phyloP scores from a whole-genome alignment of 2,888 invertebrate species.

The Scotopteryx bipunctaria region DNA sequence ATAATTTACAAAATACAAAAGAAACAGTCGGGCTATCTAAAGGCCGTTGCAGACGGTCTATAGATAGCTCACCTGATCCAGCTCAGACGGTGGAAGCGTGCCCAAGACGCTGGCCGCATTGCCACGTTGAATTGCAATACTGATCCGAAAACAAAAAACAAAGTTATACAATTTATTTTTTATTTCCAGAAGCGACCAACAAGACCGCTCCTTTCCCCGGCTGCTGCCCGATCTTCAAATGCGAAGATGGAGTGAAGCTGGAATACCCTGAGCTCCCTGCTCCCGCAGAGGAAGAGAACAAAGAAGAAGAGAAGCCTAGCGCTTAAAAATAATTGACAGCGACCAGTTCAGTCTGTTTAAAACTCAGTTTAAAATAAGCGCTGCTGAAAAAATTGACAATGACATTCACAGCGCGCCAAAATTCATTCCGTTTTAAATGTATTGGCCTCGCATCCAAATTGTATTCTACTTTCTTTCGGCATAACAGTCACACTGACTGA shows the following conservation, averaged over 20 bases:
- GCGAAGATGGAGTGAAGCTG: slow-evolving; percentile 92
- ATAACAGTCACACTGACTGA: slow-evolving; percentile 30
- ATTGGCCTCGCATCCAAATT: slow-evolving; percentile 57
- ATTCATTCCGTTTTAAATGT: too few relatives aligned
- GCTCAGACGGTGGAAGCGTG: too few relatives aligned
- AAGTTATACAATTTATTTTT: not conserved
- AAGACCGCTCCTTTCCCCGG: slow-evolving; percentile 94
- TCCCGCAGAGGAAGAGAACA: slow-evolving; percentile 67
- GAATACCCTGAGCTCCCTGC: slow-evolving; percentile 92
- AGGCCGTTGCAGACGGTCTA: too few relatives aligned
- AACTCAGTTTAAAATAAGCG: too few relatives aligned
- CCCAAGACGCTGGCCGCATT: too few relatives aligned
- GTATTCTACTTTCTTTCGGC: slow-evolving; percentile 29
- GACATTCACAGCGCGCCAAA: not conserved
- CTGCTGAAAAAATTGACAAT: slow-evolving; percentile 5
- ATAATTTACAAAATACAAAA: too few relatives aligned
- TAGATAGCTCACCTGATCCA: too few relatives aligned
- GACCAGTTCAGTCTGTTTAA: too few relatives aligned
- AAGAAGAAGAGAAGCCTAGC: slow-evolving; percentile 63
- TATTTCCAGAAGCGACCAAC: slow-evolving; percentile 90
- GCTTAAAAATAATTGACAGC: slow-evolving; percentile 52
- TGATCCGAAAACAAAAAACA: too few relatives aligned
- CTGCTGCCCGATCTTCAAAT: slow-evolving; percentile 93
- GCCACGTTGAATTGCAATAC: too few relatives aligned
- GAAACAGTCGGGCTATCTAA: too few relatives aligned